phyloP scores from a whole-genome alignment of 2,888 invertebrate species.

The Fabriciana adippe region DNA sequence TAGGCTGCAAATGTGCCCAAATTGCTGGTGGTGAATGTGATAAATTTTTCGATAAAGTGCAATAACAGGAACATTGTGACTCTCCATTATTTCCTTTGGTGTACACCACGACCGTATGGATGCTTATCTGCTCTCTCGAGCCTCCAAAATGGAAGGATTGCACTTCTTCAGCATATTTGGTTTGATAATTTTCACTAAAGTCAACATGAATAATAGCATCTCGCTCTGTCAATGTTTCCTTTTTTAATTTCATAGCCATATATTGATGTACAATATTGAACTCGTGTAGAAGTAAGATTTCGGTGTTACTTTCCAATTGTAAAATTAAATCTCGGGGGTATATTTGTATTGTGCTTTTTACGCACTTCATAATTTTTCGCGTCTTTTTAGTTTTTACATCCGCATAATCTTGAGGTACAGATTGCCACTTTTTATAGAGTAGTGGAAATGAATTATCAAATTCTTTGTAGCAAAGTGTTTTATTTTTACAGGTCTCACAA shows the following conservation, averaged over 20 bases:
- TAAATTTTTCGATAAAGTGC: constrained; percentile 48
- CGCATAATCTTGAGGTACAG: neutral
- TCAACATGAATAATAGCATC: constrained; percentile 7
- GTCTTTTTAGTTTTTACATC: neutral
- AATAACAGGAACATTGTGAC: constrained; percentile 35
- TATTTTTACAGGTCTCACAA: constrained; percentile 39
- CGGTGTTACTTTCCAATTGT: neutral
- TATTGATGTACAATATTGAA: constrained; percentile 41
- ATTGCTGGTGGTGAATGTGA: constrained; percentile 46
- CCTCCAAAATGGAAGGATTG: constrained; percentile 57
- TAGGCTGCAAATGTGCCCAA: constrained; percentile 48
- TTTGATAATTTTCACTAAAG: constrained; percentile 2
- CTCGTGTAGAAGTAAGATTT: constrained; percentile 38
- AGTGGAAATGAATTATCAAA: constrained; percentile 39
- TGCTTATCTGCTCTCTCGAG: constrained; percentile 48
- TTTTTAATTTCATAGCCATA: constrained; percentile 26
- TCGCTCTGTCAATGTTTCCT: constrained; percentile 30
- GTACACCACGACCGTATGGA: constrained; percentile 58
- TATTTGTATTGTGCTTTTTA: neutral
- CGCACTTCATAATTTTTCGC: neutral
- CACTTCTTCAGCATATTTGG: constrained; percentile 46
- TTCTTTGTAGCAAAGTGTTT: constrained; percentile 41
- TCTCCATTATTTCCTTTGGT: constrained; percentile 20
- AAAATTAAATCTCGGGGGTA: neutral
- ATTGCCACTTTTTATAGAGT: constrained; percentile 40